Evolutionary conservation across 23 tunicate species (phyloP).

Genomic region (Corella eumyota): DNA sequence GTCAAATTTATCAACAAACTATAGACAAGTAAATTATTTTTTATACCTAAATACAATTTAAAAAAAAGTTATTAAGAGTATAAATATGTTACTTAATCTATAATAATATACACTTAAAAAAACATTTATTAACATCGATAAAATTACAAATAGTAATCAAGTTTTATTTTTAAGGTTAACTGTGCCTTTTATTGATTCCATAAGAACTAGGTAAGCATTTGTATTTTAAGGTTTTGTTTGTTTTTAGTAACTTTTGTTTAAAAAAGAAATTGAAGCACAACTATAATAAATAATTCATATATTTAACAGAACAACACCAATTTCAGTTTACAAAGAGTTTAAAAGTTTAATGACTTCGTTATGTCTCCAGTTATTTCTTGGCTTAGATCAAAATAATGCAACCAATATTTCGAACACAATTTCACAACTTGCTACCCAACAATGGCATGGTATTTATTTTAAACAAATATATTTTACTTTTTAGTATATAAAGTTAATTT

Average conservation of each 20-base stretch:
- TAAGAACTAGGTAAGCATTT: slow-evolving; percentile 2
- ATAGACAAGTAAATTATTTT: slow-evolving; percentile 1
- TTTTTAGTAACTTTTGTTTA: no score
- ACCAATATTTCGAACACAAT: slow-evolving; percentile 11
- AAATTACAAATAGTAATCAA: not conserved
- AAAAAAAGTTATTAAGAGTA: no score
- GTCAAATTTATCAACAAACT: slow-evolving; percentile 4
- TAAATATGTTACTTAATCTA: no score
- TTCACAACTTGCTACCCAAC: slow-evolving; percentile 59
- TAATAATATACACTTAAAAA: no score
- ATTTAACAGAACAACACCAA: slow-evolving; percentile 1
- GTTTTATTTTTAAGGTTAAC: slow-evolving; percentile 1
- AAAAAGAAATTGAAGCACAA: no score
- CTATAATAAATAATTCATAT: no score
- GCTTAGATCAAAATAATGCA: slow-evolving; percentile 11
- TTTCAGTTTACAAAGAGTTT: slow-evolving; percentile 42
- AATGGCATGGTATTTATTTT: slow-evolving; percentile 76
- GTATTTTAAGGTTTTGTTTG: no score
- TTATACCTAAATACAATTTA: no score
- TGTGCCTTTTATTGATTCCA: slow-evolving; percentile 5
- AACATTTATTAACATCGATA: not conserved
- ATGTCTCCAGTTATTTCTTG: slow-evolving; percentile 56
- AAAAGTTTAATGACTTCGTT: slow-evolving; percentile 59
- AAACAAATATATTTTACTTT: no score
- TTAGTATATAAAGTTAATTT: no score